These are phyloP conservation scores for Centropus unirufus DNA, from an alignment of 2,113 vertebrate species.

Conservation along the genomic window DNA sequence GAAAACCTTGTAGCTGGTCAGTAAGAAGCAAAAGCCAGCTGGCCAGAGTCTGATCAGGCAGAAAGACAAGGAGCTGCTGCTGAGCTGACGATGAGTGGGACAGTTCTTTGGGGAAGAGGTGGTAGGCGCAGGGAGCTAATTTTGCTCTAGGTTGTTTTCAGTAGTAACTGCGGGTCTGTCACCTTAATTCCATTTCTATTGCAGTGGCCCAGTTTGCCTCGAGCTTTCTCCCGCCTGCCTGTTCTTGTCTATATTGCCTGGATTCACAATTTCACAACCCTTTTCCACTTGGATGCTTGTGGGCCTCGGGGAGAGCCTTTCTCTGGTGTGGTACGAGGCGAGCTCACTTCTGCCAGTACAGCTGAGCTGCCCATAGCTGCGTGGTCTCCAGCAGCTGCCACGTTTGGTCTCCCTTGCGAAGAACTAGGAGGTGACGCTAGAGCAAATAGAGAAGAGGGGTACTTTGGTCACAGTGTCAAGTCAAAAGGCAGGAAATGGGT, in stretches of 20 bases:
- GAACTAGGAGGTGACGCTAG: not conserved
- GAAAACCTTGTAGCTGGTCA: not conserved
- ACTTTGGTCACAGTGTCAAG: not conserved
- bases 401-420: not conserved
- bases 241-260: accelerated
- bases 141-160: not conserved
- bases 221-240: not conserved
- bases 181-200: not conserved
- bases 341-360: not conserved
- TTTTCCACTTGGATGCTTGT: not conserved
- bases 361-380: not conserved
- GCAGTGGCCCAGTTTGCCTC: not conserved
- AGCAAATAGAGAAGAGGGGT: not conserved
- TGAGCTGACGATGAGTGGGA: not conserved
- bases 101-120: not conserved
- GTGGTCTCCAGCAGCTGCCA: not conserved
- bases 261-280: not conserved
- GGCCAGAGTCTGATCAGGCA: not conserved
- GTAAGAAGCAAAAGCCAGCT: not conserved
- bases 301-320: not conserved
- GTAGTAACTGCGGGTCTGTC: not conserved
- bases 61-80: not conserved
- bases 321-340: not conserved
- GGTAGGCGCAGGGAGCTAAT: not conserved
- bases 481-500: not conserved